These are phyloP conservation scores for Dryadula phaetusa DNA, from an alignment of 2,888 invertebrate genomes.

Conservation along the genomic window DNA sequence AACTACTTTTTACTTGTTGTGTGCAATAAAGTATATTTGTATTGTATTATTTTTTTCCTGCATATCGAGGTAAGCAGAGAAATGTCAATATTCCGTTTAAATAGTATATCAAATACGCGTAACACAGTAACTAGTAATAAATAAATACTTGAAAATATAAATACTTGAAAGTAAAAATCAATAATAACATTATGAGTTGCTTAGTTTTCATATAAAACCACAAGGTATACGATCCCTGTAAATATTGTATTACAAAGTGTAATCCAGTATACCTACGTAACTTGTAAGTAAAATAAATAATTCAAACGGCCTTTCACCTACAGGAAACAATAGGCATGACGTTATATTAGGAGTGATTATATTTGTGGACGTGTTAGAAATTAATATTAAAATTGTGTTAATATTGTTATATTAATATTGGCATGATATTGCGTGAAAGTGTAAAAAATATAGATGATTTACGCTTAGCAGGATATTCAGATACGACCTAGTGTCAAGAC, in stretches of 20 bases:
- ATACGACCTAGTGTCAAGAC: too few relatives aligned
- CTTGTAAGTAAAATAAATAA: constrained; percentile 23
- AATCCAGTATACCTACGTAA: neutral
- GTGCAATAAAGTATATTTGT: too few relatives aligned
- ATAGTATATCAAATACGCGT: too few relatives aligned
- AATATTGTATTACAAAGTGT: constrained; percentile 14
- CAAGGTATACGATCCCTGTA: neutral
- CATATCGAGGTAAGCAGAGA: too few relatives aligned
- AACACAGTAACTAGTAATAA: too few relatives aligned
- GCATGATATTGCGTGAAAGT: neutral
- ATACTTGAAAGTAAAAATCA: neutral
- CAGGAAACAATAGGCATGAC: constrained; percentile 32
- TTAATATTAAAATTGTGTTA: too few relatives aligned
- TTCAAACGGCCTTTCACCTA: constrained; percentile 33
- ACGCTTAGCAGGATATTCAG: too few relatives aligned
- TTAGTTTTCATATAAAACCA: neutral
- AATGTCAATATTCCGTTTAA: too few relatives aligned
- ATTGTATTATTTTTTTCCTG: too few relatives aligned
- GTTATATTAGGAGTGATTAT: neutral
- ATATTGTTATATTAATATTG: constrained; percentile 2
- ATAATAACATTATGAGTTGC: neutral
- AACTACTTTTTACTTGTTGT: too few relatives aligned
- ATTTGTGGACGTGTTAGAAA: constrained; percentile 23
- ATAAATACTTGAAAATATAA: too few relatives aligned
- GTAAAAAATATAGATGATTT: too few relatives aligned